A percentile compares a stretch with the other conserved stretches of the same genome.
Evolutionary conservation across 2,113 vertebrate genomes (phyloP).

Genomic region (Rhinichthys klamathensis): DNA sequence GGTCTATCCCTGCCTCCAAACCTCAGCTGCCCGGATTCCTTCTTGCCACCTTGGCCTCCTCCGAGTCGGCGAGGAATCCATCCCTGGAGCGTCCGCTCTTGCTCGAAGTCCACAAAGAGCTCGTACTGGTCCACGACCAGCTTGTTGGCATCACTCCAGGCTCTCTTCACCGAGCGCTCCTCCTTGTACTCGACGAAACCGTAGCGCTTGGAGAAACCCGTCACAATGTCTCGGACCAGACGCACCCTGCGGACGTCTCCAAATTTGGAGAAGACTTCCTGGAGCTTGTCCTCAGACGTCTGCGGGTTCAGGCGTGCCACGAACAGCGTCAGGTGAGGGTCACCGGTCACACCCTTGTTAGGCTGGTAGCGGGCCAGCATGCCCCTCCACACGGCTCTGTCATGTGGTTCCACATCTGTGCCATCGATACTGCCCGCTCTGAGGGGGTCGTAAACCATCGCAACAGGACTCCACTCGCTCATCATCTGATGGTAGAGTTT

Average conservation of each 20-base stretch:
- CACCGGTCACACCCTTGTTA: slow-evolving; percentile 88
- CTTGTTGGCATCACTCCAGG: slow-evolving; percentile 89
- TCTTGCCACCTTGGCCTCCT: slow-evolving; percentile 92
- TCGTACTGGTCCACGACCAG: slow-evolving; percentile 91
- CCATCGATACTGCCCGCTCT: slow-evolving; percentile 98
- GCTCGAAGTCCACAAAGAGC: slow-evolving; percentile 91
- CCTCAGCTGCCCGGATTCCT: slow-evolving; percentile 93
- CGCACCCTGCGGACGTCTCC: slow-evolving; percentile 87
- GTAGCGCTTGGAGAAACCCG: slow-evolving; percentile 92
- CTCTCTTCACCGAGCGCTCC: slow-evolving; percentile 83
- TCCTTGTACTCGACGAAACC: slow-evolving; percentile 94
- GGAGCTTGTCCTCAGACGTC: slow-evolving; percentile 89
- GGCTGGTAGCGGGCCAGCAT: slow-evolving; percentile 88
- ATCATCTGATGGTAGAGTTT: slow-evolving; percentile 65
- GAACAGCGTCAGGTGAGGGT: slow-evolving; percentile 90
- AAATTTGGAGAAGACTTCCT: slow-evolving; percentile 87
- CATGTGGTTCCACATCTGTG: slow-evolving; percentile 93
- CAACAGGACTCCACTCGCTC: slow-evolving; percentile 91
- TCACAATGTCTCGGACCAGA: slow-evolving; percentile 92
- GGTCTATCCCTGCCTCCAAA: slow-evolving; percentile 95
- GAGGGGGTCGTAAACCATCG: slow-evolving; percentile 89
- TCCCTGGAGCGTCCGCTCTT: slow-evolving; percentile 88
- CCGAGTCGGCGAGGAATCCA: slow-evolving; percentile 93
- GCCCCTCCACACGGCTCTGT: slow-evolving; percentile 90
- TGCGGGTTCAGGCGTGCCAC: slow-evolving; percentile 89